Evolutionary conservation across 2,888 invertebrate species (phyloP), one percentile per base, ranked within the genome.

Genomic region (Rhamnusium bicolor): DNA sequence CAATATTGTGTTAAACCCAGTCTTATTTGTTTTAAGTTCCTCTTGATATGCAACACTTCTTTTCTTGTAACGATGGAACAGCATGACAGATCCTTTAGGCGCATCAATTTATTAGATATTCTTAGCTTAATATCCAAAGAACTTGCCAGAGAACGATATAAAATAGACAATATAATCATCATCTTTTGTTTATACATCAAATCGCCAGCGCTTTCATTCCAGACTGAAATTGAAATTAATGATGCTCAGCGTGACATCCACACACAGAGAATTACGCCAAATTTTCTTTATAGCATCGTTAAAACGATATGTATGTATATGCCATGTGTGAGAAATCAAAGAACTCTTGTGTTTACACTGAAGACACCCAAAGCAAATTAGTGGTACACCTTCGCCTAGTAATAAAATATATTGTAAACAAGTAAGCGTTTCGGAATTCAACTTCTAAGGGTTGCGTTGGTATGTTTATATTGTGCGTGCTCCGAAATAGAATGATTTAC

Each of bases 381-480:
- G 51, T 29, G 62, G 62, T 62, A 18, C 29, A 29, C 63, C 63
- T 49, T 65, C 14, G 51, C n/a, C 46, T 14, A 10, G 63, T 27
- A 65, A 65, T 65, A 65, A 65, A 62, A 51, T 32, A 51, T 18
- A 14, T 32, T 65, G 63, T 65, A 65, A 49, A 65, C 63, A 49
- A 51, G 63, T 16, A 19, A 14, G 47, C 14, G 29, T 29, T 32
- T 47, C 40, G 21, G 62, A 49, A 24, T 21, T 46, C 47, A 62
- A 62, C 62, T 46, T 62, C 46, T 21, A 21, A 21, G 47, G 62
- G 49, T 10, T 54, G 62, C 12, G 49, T 10, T 54, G 62, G 14
- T 49, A 29, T 16, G 62, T 62, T 62, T 62, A 49, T 62, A 62
- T n/a, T 24, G 24, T 32, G 27, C 46, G 21, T 46, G 49, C 14